A percentile compares a stretch with the other conserved stretches of the same genome.
phyloP scores from a whole-genome alignment of 2,888 invertebrate species.

The Dasypolia templi region DNA sequence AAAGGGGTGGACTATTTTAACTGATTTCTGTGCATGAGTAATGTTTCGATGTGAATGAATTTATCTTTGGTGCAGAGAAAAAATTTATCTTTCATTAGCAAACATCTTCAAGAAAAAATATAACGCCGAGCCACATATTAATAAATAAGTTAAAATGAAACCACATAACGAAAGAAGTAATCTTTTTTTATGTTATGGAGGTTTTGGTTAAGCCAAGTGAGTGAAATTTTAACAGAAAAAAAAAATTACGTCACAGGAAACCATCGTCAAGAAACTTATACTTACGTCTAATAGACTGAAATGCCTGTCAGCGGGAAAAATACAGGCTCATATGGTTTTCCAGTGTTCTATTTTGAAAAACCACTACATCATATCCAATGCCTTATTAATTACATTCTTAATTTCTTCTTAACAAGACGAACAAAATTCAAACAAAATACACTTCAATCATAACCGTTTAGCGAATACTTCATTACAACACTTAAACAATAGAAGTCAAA shows the following conservation, averaged over 20 bases:
- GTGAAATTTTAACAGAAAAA: no score
- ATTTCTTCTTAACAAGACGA: not conserved
- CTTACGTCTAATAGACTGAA: not conserved
- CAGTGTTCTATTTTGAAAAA: not conserved
- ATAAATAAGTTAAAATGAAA: not conserved
- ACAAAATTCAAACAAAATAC: conserved; percentile 16
- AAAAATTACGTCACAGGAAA: not conserved
- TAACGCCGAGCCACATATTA: not conserved
- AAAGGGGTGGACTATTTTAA: not conserved
- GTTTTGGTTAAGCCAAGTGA: no score
- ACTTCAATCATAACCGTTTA: conserved; percentile 25
- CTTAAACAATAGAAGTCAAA: conserved; percentile 21
- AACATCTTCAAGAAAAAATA: not conserved
- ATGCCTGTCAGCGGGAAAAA: not conserved
- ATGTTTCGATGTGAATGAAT: not conserved
- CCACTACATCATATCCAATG: not conserved
- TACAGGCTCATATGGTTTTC: not conserved
- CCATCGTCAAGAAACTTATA: not conserved
- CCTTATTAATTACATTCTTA: not conserved
- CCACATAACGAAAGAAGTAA: no score
- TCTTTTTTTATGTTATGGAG: no score
- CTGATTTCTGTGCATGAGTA: not conserved
- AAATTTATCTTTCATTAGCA: not conserved
- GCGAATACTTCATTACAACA: conserved; percentile 28
- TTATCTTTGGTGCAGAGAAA: not conserved